Percentiles rank a stretch among this genome's conserved stretches.
Evolutionary conservation across 2,113 vertebrate genomes (phyloP).

Genomic region (Regulus satrapa): DNA sequence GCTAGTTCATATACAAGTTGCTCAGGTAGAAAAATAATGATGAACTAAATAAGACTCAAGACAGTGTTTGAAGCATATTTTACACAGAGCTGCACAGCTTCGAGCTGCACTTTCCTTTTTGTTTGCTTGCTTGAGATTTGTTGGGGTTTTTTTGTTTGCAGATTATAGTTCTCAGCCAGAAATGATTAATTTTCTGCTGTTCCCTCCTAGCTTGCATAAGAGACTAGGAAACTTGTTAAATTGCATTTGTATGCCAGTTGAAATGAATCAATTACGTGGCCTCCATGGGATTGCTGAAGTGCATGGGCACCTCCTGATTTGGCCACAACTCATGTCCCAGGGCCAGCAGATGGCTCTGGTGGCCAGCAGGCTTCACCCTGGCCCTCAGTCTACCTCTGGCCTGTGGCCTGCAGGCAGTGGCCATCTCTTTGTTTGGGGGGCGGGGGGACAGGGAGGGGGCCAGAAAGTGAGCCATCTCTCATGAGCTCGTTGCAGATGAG

Average conservation of each 20-base stretch:
- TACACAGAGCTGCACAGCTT: neutral
- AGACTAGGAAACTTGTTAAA: neutral
- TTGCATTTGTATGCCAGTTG: neutral
- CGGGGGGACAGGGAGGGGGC: no score
- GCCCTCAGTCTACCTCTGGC: neutral
- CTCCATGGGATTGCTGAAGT: neutral
- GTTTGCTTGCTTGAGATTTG: neutral
- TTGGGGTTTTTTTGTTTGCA: neutral
- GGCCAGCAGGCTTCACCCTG: neutral
- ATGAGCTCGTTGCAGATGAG: neutral
- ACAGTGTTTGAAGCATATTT: neutral
- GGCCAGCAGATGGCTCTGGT: neutral
- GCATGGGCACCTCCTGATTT: neutral
- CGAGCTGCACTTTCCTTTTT: neutral
- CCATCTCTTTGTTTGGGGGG: neutral
- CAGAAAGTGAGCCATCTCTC: neutral
- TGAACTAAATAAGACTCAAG: neutral
- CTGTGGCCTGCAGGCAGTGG: neutral
- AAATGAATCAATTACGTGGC: neutral
- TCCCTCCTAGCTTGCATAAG: neutral
- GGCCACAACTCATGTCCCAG: neutral
- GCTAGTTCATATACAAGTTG: neutral
- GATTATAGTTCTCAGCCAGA: neutral
- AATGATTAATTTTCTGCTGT: neutral
- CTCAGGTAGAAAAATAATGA: neutral